Conservation (phyloP, 2,888 invertebrate genomes). For the Rhagonycha fulva region DNA sequence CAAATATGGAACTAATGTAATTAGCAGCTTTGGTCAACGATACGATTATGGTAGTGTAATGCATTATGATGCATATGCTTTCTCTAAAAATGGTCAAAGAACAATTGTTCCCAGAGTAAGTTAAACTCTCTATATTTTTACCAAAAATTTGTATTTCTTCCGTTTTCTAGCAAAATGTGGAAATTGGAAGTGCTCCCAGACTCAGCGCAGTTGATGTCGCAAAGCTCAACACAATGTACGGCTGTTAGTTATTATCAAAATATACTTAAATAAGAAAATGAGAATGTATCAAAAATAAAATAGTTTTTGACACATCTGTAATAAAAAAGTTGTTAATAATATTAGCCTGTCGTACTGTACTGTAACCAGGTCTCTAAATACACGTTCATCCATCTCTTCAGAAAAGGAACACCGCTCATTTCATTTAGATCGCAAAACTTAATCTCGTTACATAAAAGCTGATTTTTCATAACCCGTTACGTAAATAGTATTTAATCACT, state of each 20-base stretch:
- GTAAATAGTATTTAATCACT: too few relatives aligned
- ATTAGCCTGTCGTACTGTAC: too few relatives aligned
- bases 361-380: too few relatives aligned
- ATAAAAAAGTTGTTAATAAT: too few relatives aligned
- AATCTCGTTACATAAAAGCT: too few relatives aligned
- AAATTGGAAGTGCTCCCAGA: constrained; percentile 62
- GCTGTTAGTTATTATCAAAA: not conserved
- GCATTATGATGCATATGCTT: constrained; percentile 72
- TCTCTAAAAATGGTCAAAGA: constrained; percentile 67
- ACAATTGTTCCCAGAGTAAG: constrained; percentile 62
- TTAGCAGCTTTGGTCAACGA: constrained; percentile 67
- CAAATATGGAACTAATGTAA: constrained; percentile 66
- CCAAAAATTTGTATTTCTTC: not conserved
- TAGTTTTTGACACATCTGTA: too few relatives aligned
- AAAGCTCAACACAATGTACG: constrained; percentile 65
- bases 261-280: not conserved
- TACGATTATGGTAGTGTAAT: constrained; percentile 76
- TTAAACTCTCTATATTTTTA: not conserved
- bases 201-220: constrained; percentile 62
- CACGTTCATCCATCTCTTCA: too few relatives aligned
- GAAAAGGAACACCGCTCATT: too few relatives aligned
- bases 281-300: too few relatives aligned
- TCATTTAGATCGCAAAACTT: too few relatives aligned
- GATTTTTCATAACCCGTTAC: too few relatives aligned
- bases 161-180: constrained; percentile 49